Percentiles rank a stretch among this genome's conserved stretches.
These are phyloP conservation scores for Achatina immaculata DNA, from an alignment of 1,140 invertebrate species.

Conservation along the genomic window DNA sequence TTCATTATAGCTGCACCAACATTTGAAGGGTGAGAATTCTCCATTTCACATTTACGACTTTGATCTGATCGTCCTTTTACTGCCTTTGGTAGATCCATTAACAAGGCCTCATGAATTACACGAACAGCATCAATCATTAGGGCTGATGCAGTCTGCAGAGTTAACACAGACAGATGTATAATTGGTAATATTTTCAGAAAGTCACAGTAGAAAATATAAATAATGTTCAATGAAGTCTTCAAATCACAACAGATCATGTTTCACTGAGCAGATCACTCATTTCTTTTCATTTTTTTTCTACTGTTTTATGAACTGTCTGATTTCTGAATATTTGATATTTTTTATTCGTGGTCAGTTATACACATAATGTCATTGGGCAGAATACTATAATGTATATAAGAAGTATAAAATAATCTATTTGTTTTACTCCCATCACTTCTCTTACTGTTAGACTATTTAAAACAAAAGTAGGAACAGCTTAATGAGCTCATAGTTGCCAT, in stretches of 20 bases:
- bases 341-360: no score
- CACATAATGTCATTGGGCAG: no score
- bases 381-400: no score
- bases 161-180: slow-evolving; percentile 11
- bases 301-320: no score
- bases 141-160: slow-evolving; percentile 49
- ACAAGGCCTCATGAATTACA: slow-evolving; percentile 44
- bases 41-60: neutral
- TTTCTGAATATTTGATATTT: no score
- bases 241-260: slow-evolving; percentile 5
- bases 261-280: no score
- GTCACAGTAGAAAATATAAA: neutral
- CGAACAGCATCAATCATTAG: slow-evolving; percentile 56
- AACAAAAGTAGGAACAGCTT: no score
- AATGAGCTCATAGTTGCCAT: no score
- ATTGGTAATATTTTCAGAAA: neutral
- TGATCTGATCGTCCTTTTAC: neutral
- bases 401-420: no score
- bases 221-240: neutral
- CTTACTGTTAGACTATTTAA: no score
- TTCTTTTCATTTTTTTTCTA: no score
- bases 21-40: slow-evolving; percentile 1
- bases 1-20: neutral
- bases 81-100: neutral
- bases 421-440: no score